Evolutionary conservation across 1,140 invertebrate genomes (phyloP), one percentile per base, ranked within the genome.

Genomic region (Pseudomyrmex dendroicus): DNA sequence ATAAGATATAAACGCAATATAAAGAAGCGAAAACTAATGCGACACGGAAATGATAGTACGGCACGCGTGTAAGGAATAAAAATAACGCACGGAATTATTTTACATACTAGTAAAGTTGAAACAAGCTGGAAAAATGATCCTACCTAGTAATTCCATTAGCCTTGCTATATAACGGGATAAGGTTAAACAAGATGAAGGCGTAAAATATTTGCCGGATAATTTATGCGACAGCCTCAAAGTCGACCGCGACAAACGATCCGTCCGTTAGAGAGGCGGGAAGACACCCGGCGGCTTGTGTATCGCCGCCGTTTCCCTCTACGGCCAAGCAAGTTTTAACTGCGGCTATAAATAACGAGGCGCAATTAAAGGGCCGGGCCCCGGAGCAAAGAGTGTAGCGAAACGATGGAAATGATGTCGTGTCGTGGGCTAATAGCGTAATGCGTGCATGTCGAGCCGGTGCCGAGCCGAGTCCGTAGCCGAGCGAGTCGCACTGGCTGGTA

Each of bases 391-490:
- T 54, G 54, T 77, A 88, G 68, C 50, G 72, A 68, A 85, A 86
- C 70, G 68, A 80, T 62, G 80, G 87, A 82, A 89, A 77, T 63
- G 85, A 73, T 89, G 83, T 89, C 87, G 85, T 89, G 88, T 89
- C 87, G 77, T 66, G 70, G 70, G 50, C 66, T 57, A 73, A 88
- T 88, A 88, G 77, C 86, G 83, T 77, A 70, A 84, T 88, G 86
- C 86, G 86, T 88, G 86, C 86, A 73, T 82, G 86, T 82, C 70
- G 86, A 84, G 85, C 70, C 70, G 82, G 80, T 35, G 83, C 70
- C 46, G 17, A 35, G 61, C 25, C 17, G 72, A 74, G 82, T 54
- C 63, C 25, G 35, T 35, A 61, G 77, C 52, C 77, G 56, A 13
- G 68, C 70, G 54, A 76, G 86, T 73, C 77, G 87, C 73, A 89